Evolutionary conservation across 2,113 vertebrate species (phyloP).

Genomic region (Chinchilla lanigera): DNA sequence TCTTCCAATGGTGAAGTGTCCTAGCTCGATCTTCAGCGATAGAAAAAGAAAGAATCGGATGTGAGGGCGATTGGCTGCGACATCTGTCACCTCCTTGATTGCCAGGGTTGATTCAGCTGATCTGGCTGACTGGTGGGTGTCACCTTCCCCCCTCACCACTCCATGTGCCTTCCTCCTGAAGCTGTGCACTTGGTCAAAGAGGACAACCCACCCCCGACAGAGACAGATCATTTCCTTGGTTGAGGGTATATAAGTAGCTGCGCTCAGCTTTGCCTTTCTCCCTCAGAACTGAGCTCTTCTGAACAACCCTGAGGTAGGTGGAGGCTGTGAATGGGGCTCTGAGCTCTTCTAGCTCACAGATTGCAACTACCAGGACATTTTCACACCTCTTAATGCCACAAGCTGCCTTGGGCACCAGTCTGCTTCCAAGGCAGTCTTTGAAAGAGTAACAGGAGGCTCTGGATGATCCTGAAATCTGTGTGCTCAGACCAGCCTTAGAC

Average conservation of each 20-base stretch:
- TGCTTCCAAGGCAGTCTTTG: conserved; percentile 26
- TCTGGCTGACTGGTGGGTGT: not conserved
- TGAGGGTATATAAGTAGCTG: not conserved
- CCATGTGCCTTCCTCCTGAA: not conserved
- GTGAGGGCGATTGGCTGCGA: not conserved
- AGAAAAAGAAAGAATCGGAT: not conserved
- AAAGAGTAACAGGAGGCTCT: not conserved
- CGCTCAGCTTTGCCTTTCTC: not conserved
- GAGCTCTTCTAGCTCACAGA: conserved; percentile 39
- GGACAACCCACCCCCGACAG: not conserved
- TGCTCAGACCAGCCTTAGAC: not conserved
- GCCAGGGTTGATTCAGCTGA: not conserved
- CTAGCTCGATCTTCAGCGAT: not conserved
- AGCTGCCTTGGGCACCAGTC: not conserved
- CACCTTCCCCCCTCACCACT: not conserved
- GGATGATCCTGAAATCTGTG: conserved; percentile 13
- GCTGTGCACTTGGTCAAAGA: not conserved
- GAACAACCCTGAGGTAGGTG: not conserved
- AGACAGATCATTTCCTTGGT: not conserved
- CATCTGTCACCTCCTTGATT: not conserved
- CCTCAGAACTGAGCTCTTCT: not conserved
- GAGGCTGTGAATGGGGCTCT: not conserved
- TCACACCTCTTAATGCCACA: conserved; percentile 59
- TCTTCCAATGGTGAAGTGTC: not conserved
- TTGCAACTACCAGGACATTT: conserved; percentile 58